These are phyloP conservation scores for Epinephelus malabaricus DNA, from an alignment of 2,797 vertebrate genomes.

Conservation along the genomic window DNA sequence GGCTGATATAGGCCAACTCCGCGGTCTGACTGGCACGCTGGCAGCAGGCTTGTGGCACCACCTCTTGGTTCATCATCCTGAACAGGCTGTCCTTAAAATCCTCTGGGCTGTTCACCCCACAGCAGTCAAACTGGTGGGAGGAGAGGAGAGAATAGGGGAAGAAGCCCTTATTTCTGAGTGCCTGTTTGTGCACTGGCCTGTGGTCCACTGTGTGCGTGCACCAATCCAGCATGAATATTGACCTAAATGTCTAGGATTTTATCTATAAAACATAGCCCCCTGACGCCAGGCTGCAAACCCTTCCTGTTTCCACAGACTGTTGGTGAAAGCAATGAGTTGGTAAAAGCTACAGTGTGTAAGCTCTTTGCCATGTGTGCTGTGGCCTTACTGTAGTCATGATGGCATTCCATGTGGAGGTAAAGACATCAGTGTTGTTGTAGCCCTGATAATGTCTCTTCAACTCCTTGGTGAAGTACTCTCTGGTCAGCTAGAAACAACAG, in stretches of 20 bases:
- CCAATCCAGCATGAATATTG: constrained; percentile 74
- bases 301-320: constrained; percentile 28
- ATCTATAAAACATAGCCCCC: constrained; percentile 66
- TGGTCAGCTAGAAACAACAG: constrained; percentile 87
- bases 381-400: constrained; percentile 95
- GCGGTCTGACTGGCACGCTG: constrained; percentile 85
- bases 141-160: constrained; percentile 40
- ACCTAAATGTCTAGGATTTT: constrained; percentile 72
- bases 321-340: constrained; percentile 32
- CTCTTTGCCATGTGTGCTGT: constrained; percentile 46
- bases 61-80: constrained; percentile 76
- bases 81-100: constrained; percentile 92
- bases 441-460: constrained; percentile 94
- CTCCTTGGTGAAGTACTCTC: constrained; percentile 96
- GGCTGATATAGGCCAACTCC: constrained; percentile 83
- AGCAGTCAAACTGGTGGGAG: constrained; percentile 92
- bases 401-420: constrained; percentile 96
- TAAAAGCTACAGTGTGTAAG: constrained; percentile 47
- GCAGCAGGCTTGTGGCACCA: constrained; percentile 92
- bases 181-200: constrained; percentile 65
- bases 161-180: constrained; percentile 55
- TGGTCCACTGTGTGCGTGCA: constrained; percentile 52
- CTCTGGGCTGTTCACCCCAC: constrained; percentile 95
- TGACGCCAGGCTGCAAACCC: constrained; percentile 38
- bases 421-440: constrained; percentile 92